A percentile compares a stretch with the other conserved stretches of the same genome.
Conservation (phyloP, 2,888 invertebrate species). For the Xestia ashworthii region DNA sequence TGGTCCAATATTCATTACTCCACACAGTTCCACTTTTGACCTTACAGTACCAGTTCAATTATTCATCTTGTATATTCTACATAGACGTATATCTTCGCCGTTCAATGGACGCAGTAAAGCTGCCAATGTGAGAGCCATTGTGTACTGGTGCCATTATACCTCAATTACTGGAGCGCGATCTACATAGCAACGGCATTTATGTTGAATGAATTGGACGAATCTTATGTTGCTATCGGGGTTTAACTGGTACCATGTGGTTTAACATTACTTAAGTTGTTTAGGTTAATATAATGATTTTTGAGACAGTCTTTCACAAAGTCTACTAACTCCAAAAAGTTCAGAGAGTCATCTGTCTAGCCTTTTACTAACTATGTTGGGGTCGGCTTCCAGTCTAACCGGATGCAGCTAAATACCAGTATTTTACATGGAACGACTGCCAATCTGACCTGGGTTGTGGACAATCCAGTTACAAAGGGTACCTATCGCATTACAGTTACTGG, state of each 20-base stretch:
- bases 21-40: background rate
- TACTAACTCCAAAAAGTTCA: background rate
- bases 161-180: slow-evolving; percentile 52
- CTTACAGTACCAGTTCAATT: slow-evolving; percentile 11
- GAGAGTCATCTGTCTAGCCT: too few relatives aligned
- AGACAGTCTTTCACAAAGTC: background rate
- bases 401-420: too few relatives aligned
- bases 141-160: slow-evolving; percentile 59
- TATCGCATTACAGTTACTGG: too few relatives aligned
- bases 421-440: too few relatives aligned
- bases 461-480: too few relatives aligned
- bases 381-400: too few relatives aligned
- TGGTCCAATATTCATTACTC: background rate
- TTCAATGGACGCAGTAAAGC: slow-evolving; percentile 55
- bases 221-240: slow-evolving; percentile 1
- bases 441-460: too few relatives aligned
- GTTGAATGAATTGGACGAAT: slow-evolving; percentile 23
- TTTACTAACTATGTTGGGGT: too few relatives aligned
- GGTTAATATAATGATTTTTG: background rate
- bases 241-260: background rate
- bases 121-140: slow-evolving; percentile 57
- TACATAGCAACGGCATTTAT: slow-evolving; percentile 34
- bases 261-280: background rate
- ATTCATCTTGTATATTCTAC: slow-evolving; percentile 10
- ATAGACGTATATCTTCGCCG: slow-evolving; percentile 27